Evolutionary conservation across 2,113 vertebrate genomes (phyloP).

Genomic region (Sebastes fasciatus): DNA sequence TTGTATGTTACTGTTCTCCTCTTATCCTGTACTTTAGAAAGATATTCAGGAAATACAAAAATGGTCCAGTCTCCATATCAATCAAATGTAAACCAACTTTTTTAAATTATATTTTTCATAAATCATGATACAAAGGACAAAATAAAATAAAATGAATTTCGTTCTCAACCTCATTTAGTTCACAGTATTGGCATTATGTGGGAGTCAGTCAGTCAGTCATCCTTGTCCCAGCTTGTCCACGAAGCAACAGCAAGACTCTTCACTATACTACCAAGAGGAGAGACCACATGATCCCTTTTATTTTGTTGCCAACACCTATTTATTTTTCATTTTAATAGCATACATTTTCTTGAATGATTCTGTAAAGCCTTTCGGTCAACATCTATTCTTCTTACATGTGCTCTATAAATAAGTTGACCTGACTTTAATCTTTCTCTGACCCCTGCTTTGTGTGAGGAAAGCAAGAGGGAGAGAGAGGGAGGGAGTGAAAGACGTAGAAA

Average conservation of each 20-base stretch:
- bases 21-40: too few species aligned
- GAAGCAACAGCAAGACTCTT: too few species aligned
- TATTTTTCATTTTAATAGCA: background rate
- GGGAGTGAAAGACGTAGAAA: background rate
- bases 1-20: too few species aligned
- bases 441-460: slow-evolving; percentile 2
- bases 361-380: background rate
- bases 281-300: background rate
- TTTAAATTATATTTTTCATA: too few species aligned
- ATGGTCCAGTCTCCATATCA: too few species aligned
- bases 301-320: background rate
- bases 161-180: too few species aligned
- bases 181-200: background rate
- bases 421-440: slow-evolving; percentile 22
- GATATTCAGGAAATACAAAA: too few species aligned
- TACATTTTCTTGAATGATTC: background rate
- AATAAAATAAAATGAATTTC: too few species aligned
- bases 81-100: too few species aligned
- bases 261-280: background rate
- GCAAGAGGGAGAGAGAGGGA: background rate
- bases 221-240: background rate
- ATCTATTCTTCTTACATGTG: background rate
- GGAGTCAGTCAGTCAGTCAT: background rate
- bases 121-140: too few species aligned
- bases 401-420: slow-evolving; percentile 1